phyloP scores from a whole-genome alignment of 1,140 invertebrate species.

The Stenopsyche tienmushanensis region DNA sequence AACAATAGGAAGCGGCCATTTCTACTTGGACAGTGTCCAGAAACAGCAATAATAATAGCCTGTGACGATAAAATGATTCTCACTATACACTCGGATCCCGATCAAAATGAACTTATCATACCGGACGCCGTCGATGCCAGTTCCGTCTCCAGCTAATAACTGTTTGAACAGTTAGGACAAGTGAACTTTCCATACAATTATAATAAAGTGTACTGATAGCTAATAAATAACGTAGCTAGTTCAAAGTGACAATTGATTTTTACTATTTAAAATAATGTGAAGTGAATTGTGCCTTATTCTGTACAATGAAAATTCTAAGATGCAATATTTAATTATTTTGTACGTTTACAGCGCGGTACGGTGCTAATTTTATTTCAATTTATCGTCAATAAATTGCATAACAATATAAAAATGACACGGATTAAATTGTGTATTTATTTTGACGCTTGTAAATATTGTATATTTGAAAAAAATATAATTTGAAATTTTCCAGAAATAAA shows the following conservation, averaged over 20 bases:
- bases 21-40: conserved; percentile 53
- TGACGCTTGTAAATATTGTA: too few species aligned
- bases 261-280: not conserved
- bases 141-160: conserved; percentile 29
- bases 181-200: too few species aligned
- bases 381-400: too few species aligned
- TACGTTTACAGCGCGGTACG: too few species aligned
- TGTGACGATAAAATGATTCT: conserved; percentile 56
- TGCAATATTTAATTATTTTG: too few species aligned
- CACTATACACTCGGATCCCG: conserved; percentile 48
- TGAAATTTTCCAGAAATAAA: too few species aligned
- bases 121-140: conserved; percentile 27
- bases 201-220: not conserved
- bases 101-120: conserved; percentile 44
- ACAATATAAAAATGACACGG: too few species aligned
- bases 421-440: too few species aligned
- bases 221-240: too few species aligned
- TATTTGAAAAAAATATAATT: too few species aligned
- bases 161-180: conserved; percentile 1
- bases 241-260: too few species aligned
- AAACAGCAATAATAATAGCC: conserved; percentile 53
- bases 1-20: conserved; percentile 50
- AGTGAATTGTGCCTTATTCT: conserved; percentile 23
- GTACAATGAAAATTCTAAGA: conserved; percentile 10
- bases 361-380: too few species aligned